These are phyloP conservation scores for Drosophila insularis DNA, from an alignment of 1,140 invertebrate genomes.

Conservation along the genomic window DNA sequence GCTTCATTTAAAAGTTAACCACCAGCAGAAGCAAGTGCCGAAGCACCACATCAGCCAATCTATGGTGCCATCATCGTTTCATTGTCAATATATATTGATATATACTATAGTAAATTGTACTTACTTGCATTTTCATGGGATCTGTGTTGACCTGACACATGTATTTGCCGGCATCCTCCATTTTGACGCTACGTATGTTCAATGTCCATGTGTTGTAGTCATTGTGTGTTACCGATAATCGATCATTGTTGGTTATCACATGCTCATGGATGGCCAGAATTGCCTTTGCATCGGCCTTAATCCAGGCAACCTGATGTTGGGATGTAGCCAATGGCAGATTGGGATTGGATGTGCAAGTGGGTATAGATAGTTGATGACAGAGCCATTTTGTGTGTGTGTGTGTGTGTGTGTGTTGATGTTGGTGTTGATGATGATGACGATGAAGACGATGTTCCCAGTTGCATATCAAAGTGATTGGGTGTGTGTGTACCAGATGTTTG, in stretches of 20 bases:
- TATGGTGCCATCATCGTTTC: not conserved
- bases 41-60: too few species aligned
- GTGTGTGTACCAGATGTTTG: constrained; percentile 6
- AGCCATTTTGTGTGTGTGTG: constrained; percentile 35
- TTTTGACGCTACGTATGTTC: constrained; percentile 90
- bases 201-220: constrained; percentile 94
- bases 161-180: constrained; percentile 92
- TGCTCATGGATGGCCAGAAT: constrained; percentile 95
- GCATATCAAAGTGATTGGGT: constrained; percentile 48
- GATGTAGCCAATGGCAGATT: constrained; percentile 1
- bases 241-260: constrained; percentile 94
- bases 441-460: constrained; percentile 49
- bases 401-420: constrained; percentile 24
- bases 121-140: constrained; percentile 96
- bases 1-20: too few species aligned
- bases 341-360: not conserved
- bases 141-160: constrained; percentile 98
- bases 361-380: constrained; percentile 51
- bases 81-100: not conserved
- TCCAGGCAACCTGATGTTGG: constrained; percentile 91
- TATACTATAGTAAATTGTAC: constrained; percentile 26
- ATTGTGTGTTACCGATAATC: constrained; percentile 92
- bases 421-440: constrained; percentile 24
- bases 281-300: constrained; percentile 95
- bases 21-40: too few species aligned